Evolutionary conservation across 2,113 vertebrate species (phyloP), one percentile per base, ranked within the genome.

Genomic region (Nannobrachium achirus): DNA sequence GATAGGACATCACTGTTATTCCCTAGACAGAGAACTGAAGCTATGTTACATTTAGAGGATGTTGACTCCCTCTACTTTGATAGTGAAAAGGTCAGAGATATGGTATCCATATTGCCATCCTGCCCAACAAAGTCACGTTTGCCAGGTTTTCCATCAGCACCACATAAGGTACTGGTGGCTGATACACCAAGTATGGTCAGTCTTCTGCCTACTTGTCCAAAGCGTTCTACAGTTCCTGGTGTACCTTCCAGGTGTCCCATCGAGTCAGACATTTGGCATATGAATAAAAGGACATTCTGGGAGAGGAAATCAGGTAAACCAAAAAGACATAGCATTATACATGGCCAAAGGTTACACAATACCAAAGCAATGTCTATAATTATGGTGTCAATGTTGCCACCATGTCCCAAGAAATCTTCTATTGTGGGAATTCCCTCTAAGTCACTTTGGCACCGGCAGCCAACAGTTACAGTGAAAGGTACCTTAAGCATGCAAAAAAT

Each of bases 361-460:
- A 79, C 82, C 16, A 73, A 63, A 9, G 11, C 49, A n/a, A 6
- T 74, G 18, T 6, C 72, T 39, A 61, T 1, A 60, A 78, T 85
- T 52, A 89, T 87, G 85, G 63, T 82, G 14, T 89, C 85, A 44
- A 85, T 89, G 83, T 77, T 89, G 25, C 85, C 85, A 7, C 55
- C 88, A 1, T 86, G 85, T 75, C 81, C 84, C 10, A 82, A 77
- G 66, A 49, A 76, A 5, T 86, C 82, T 16, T 15, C 5, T 66
- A 63, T 82, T 48, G 49, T 14, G 58, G 83, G 85, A 66, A 69
- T 87, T 66, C 85, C 85, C 2, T 87, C 81, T 1, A 84, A 84
- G 19, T 38, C 33, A 15, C 25, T 33, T 33, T 33, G 25, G 25
- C 46, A 5, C 18, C 10, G 66, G 8, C 73, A 16, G 40, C 52